Base-by-base conservation (phyloP, 1,140 invertebrate species). In the Oedothorax gibbosus region DNA sequence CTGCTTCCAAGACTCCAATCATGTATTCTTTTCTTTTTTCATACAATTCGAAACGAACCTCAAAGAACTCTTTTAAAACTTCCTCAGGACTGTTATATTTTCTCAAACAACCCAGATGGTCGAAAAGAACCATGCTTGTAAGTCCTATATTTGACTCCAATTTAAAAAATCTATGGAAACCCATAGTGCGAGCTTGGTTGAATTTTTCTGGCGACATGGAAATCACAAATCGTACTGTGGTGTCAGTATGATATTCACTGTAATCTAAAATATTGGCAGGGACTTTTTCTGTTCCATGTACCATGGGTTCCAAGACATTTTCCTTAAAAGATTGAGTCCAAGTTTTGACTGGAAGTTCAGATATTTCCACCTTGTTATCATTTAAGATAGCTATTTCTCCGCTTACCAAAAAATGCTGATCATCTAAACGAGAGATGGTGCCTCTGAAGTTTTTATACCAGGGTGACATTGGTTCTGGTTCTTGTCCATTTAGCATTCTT, bases 321-420 rank as follows among this genome's bases (percentile, higher is more conserved):
- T 99, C 98, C 90, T 99, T 99, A 89, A 99, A 99, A 66, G 92
- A 92, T 90, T 99, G 96, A 0, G 98, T 99, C 98, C 98, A 99
- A 0, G 92, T 93, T 49, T 96, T 94, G 56, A 99, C 90, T 0
- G 99, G 99, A 66, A 99, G 91, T 91, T 99, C 99, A 0, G 96
- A 98, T 77, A 99, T 99, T 92, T 99, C 98, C 0, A 99, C 89
- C 87, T 95, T 95, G 21, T 94, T 93, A 18, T 93, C 92, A 14
- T 35, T 35, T 66, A 99, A 90, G 21, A 98, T 92, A 69, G 95
- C 92, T 8, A 98, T 92, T 91, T 98, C 97, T 20, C 98, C 98
- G 88, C 93, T 93, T 62, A 94, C 92, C 0, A 97, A 92, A 89
- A 94, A 98, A 86, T 95, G 93, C 71, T 95, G 94, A 11, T 88